Evolutionary conservation across 2,113 vertebrate species (phyloP).

Genomic region (Podiceps cristatus): DNA sequence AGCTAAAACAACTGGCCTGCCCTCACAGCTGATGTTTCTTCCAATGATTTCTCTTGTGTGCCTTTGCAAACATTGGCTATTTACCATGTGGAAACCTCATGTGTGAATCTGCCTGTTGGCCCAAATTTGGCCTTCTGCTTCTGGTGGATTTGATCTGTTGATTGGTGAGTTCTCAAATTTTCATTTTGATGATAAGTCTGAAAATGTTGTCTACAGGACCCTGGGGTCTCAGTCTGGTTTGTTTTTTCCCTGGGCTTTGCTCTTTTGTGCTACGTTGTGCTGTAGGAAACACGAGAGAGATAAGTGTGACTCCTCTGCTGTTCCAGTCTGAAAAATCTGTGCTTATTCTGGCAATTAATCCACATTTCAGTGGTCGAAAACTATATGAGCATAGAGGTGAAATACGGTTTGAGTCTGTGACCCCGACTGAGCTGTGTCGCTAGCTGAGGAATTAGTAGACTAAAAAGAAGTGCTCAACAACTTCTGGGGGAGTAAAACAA

Average conservation of each 20-base stretch:
- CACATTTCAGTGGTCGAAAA: neutral
- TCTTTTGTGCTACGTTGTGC: neutral
- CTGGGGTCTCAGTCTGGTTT: neutral
- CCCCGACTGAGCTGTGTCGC: neutral
- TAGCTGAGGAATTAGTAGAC: neutral
- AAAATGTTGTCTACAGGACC: neutral
- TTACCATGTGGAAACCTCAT: neutral
- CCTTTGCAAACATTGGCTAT: neutral
- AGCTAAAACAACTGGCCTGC: neutral
- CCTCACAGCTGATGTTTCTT: neutral
- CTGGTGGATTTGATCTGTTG: neutral
- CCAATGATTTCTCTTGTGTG: neutral
- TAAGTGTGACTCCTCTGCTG: neutral
- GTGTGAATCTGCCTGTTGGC: neutral
- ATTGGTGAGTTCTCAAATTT: constrained; percentile 15
- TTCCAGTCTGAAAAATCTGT: neutral
- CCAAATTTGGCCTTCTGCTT: neutral
- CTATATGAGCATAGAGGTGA: neutral
- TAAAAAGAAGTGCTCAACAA: neutral
- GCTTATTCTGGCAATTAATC: neutral
- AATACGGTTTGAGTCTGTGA: neutral
- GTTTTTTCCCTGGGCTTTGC: neutral
- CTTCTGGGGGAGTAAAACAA: neutral
- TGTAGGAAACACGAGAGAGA: neutral
- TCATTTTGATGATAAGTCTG: neutral